These are phyloP conservation scores for Lasioglossum calceatum DNA, from an alignment of 2,888 invertebrate genomes.

Conservation along the genomic window DNA sequence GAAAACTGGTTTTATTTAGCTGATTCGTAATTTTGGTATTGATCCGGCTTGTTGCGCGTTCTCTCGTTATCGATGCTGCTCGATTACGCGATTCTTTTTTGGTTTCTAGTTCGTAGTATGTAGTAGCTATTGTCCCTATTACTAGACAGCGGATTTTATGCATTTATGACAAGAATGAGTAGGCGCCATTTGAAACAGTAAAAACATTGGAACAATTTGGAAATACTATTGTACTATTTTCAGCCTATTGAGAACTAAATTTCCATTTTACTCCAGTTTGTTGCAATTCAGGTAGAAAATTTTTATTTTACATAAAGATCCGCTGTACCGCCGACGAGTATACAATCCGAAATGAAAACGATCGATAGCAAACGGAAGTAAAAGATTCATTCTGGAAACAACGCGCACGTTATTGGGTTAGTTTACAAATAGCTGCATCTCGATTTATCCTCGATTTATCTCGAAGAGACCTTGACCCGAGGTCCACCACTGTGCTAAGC, in stretches of 20 bases:
- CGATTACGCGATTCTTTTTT: background rate
- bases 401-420: background rate
- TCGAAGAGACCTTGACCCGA: background rate
- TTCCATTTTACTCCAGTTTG: too few relatives aligned
- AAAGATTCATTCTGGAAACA: background rate
- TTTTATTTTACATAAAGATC: too few relatives aligned
- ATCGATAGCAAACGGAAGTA: background rate
- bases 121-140: too few relatives aligned
- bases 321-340: background rate
- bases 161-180: too few relatives aligned
- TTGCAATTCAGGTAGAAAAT: too few relatives aligned
- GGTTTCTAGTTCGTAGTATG: background rate
- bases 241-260: too few relatives aligned
- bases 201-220: too few relatives aligned
- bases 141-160: too few relatives aligned
- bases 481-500: background rate
- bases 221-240: too few relatives aligned
- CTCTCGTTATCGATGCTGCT: background rate
- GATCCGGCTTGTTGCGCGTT: constrained; percentile 4
- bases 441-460: background rate
- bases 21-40: background rate
- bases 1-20: background rate
- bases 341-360: background rate
- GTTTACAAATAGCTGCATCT: constrained; percentile 31
- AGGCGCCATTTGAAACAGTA: too few relatives aligned